These are phyloP conservation scores for Noctua comes DNA, from an alignment of 2,888 invertebrate genomes.

Conservation along the genomic window DNA sequence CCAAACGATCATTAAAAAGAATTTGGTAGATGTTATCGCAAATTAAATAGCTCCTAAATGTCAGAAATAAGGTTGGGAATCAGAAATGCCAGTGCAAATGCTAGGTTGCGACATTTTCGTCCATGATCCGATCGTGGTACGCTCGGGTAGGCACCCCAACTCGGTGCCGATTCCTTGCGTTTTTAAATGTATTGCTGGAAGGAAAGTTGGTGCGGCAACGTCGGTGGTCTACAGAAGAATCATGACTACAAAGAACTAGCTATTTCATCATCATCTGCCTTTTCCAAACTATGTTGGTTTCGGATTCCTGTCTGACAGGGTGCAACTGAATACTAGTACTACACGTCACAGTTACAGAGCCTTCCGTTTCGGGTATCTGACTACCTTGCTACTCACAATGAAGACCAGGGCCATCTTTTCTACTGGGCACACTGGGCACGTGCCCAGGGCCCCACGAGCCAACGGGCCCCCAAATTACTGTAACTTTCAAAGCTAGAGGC, in stretches of 20 bases:
- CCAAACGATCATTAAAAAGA: slow-evolving; percentile 62
- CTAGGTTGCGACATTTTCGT: slow-evolving; percentile 74
- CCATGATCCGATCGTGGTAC: slow-evolving; percentile 67
- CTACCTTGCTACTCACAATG: neutral
- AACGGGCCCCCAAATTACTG: too few species aligned
- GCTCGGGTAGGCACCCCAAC: slow-evolving; percentile 73
- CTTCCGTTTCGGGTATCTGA: neutral
- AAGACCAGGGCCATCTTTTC: too few species aligned
- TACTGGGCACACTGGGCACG: too few species aligned
- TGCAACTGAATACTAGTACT: neutral
- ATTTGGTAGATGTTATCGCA: slow-evolving; percentile 59
- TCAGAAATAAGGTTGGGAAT: slow-evolving; percentile 77
- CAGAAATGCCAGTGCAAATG: slow-evolving; percentile 76
- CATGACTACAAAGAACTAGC: neutral
- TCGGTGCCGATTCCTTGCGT: slow-evolving; percentile 45
- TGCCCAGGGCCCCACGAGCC: too few species aligned
- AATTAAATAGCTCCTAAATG: slow-evolving; percentile 75
- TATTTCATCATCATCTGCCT: neutral
- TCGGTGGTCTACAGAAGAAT: neutral
- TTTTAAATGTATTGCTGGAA: slow-evolving; percentile 26
- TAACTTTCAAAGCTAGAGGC: too few species aligned
- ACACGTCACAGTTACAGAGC: neutral
- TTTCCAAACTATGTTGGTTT: neutral
- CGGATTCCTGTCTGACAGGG: neutral
- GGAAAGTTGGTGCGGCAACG: slow-evolving; percentile 1